A percentile compares a stretch with the other conserved stretches of the same genome.
phyloP scores from a whole-genome alignment of 2,113 vertebrate species.

The Lophius piscatorius region DNA sequence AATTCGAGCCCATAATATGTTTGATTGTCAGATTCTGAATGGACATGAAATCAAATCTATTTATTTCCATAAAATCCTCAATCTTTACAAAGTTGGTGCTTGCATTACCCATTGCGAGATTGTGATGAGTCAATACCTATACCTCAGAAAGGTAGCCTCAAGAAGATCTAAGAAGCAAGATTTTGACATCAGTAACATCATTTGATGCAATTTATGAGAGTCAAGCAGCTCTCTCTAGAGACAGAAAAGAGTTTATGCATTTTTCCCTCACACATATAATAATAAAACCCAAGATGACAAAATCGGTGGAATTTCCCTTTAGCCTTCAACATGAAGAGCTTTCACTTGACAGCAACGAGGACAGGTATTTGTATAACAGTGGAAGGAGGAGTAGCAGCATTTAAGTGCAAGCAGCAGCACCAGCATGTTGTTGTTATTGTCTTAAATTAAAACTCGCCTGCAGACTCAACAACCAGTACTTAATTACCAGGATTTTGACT shows the following conservation, averaged over 20 bases:
- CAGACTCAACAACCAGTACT: not conserved
- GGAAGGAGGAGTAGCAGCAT: not conserved
- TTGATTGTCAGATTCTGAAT: no score
- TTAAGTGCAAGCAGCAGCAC: conserved; percentile 8
- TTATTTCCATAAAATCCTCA: not conserved
- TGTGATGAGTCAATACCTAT: no score
- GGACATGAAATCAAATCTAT: no score
- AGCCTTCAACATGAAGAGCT: not conserved
- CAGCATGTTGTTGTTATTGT: no score
- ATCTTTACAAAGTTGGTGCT: no score
- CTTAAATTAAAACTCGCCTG: no score
- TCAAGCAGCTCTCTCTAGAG: not conserved
- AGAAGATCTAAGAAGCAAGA: not conserved
- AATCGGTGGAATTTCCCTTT: not conserved
- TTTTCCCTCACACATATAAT: not conserved
- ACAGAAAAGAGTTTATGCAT: not conserved
- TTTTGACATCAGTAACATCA: not conserved
- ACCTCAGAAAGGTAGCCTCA: no score
- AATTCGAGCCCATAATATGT: no score
- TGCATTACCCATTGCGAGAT: no score
- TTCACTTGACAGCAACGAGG: not conserved
- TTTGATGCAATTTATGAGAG: not conserved
- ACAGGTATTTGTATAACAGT: not conserved
- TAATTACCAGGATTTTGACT: conserved; percentile 6
- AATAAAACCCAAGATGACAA: not conserved